A percentile compares a stretch with the other conserved stretches of the same genome.
Evolutionary conservation across 2,888 invertebrate species (phyloP).

Genomic region (Leucophenga maculata): DNA sequence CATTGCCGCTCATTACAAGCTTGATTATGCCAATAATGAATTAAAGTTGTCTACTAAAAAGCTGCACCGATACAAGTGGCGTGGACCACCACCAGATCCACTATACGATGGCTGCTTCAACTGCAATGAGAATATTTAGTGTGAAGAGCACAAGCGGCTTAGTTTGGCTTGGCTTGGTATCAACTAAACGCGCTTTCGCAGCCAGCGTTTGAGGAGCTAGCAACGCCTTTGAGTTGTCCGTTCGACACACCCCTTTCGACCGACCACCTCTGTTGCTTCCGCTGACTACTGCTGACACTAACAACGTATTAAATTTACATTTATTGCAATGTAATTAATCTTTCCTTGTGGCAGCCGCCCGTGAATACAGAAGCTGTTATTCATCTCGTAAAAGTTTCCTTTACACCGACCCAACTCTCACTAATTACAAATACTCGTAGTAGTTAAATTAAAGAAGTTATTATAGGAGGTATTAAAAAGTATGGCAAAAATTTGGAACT

Average conservation of each 20-base stretch:
- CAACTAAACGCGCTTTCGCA: slow-evolving; percentile 4
- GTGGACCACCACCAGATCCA: slow-evolving; percentile 31
- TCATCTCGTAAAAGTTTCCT: slow-evolving; percentile 45
- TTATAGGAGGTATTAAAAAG: too few relatives aligned
- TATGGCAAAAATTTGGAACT: too few relatives aligned
- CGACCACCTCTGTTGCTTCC: background rate
- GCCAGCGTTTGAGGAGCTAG: slow-evolving; percentile 2
- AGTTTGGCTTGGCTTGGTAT: background rate
- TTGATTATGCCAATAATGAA: slow-evolving; percentile 33
- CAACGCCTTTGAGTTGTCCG: background rate
- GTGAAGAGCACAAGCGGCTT: background rate
- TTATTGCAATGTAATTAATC: slow-evolving; percentile 70
- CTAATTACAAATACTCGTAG: slow-evolving; percentile 68
- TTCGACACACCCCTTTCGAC: background rate
- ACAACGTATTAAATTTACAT: slow-evolving; percentile 67
- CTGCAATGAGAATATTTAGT: too few relatives aligned
- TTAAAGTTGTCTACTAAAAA: background rate
- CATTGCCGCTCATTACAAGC: slow-evolving; percentile 1
- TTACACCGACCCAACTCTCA: slow-evolving; percentile 19
- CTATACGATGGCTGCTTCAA: too few relatives aligned
- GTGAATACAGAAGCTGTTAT: slow-evolving; percentile 40
- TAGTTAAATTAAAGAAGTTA: slow-evolving; percentile 58
- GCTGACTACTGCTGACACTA: slow-evolving; percentile 20
- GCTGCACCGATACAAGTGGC: background rate
- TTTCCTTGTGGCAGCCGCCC: slow-evolving; percentile 51